Conservation (phyloP, 2,797 vertebrate genomes). For the Luscinia megarhynchos region DNA sequence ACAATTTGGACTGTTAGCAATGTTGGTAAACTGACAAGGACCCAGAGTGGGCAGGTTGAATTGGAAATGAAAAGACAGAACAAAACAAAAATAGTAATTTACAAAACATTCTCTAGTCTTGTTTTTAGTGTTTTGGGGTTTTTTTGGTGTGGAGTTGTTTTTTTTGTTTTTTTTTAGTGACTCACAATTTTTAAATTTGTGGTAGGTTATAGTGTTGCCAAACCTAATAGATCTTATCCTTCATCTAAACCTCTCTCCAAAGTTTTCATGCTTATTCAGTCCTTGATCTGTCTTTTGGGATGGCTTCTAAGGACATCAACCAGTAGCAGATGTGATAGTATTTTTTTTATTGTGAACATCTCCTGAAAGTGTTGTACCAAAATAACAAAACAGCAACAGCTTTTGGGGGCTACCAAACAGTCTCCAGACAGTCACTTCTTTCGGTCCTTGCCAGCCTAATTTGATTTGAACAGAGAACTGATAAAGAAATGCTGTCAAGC, state of each 20-base stretch:
- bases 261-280: constrained; percentile 52
- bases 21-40: neutral
- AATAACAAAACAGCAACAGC: constrained; percentile 12
- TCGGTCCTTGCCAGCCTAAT: neutral
- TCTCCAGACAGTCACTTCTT: constrained; percentile 4
- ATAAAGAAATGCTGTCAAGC: constrained; percentile 53
- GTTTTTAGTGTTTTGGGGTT: neutral
- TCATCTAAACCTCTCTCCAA: constrained; percentile 42
- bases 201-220: constrained; percentile 47
- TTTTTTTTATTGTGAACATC: neutral
- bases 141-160: neutral
- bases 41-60: neutral
- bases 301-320: constrained; percentile 53
- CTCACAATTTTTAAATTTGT: constrained; percentile 55
- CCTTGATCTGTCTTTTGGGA: constrained; percentile 48
- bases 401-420: constrained; percentile 1
- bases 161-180: neutral
- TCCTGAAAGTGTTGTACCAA: constrained; percentile 28
- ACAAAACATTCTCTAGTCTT: neutral
- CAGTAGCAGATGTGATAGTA: constrained; percentile 44
- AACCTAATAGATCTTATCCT: constrained; percentile 43
- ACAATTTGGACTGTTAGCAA: neutral
- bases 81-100: neutral
- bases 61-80: neutral
- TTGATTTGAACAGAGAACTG: constrained; percentile 45